Evolutionary conservation across 1,140 invertebrate genomes (phyloP), one percentile per base, ranked within the genome.

Genomic region (Drosophila subpulchrella): DNA sequence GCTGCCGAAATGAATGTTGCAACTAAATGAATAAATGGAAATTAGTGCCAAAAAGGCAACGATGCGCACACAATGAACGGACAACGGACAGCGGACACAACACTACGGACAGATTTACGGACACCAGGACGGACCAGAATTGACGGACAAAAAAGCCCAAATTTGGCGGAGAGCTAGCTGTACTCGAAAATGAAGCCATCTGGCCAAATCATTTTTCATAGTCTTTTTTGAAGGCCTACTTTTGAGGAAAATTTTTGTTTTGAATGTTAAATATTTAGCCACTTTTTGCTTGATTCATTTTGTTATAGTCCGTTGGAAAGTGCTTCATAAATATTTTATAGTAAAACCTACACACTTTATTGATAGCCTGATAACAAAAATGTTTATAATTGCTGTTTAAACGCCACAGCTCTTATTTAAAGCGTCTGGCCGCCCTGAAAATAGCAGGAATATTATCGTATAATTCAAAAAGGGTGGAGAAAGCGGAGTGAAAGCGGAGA

Each of bases 1-100:
- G 68, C 75, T 85, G 74, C 51, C 70, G 70, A 75, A 85, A 85
- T 85, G 82, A 85, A 78, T 85, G 78, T 72, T 81, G 78, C 75
- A 85, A 85, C 82, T 78, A 86, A 85, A 85, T 88, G 83, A 85
- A 85, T 85, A 82, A 85, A 78, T 85, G 74, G 65, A 81, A 85
- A 86, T 85, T 85, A 85, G 83, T 85, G 67, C 58, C 67, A 62
- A 83, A 83, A 83, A 70, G 53, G 61, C 70, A 79, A 61, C 77
- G 60, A 60, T 67, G 59, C 70, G 61, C 57, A 74, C 60, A 79
- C 56, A 63, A 72, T 72, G 68, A 71, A 72, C 15, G 54, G 50
- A 36, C 77, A 32, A 10, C 20, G 47, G 50, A 36, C 77, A 38
- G 12, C 20, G 54, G 50, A 36, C 76, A 38, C 12, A 47, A 62